Percentiles rank a stretch among this genome's conserved stretches.
phyloP scores from a whole-genome alignment of 2,888 invertebrate species.

The Callimorpha dominula region DNA sequence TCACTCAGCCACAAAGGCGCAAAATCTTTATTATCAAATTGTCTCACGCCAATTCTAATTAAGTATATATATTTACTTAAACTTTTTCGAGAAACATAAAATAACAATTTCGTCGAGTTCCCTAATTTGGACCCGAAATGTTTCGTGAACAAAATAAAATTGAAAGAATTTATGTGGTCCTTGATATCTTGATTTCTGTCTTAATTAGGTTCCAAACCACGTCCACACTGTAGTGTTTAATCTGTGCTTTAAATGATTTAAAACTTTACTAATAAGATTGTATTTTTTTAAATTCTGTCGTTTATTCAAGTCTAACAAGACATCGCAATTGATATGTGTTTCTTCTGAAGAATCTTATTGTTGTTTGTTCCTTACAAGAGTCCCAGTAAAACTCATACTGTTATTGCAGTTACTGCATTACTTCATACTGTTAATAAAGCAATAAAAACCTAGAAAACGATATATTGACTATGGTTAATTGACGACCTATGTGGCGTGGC shows the following conservation, averaged over 20 bases:
- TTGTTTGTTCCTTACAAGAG: background rate
- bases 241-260: background rate
- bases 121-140: slow-evolving; percentile 30
- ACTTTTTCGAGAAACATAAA: slow-evolving; percentile 28
- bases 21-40: slow-evolving; percentile 37
- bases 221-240: slow-evolving; percentile 15
- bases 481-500: background rate
- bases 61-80: slow-evolving; percentile 35
- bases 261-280: background rate
- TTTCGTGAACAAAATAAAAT: slow-evolving; percentile 32
- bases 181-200: slow-evolving; percentile 31
- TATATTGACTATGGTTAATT: background rate
- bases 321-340: background rate
- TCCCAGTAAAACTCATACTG: background rate
- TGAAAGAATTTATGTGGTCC: slow-evolving; percentile 24
- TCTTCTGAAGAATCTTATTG: background rate
- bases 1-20: slow-evolving; percentile 12
- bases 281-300: background rate
- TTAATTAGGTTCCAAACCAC: slow-evolving; percentile 22
- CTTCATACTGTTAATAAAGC: background rate
- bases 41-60: slow-evolving; percentile 47
- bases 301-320: background rate
- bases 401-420: too few relatives aligned
- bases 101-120: slow-evolving; percentile 23
- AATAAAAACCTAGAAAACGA: background rate